Base-by-base conservation (phyloP, 2,797 vertebrate genomes). In the Martes flavigula region DNA sequence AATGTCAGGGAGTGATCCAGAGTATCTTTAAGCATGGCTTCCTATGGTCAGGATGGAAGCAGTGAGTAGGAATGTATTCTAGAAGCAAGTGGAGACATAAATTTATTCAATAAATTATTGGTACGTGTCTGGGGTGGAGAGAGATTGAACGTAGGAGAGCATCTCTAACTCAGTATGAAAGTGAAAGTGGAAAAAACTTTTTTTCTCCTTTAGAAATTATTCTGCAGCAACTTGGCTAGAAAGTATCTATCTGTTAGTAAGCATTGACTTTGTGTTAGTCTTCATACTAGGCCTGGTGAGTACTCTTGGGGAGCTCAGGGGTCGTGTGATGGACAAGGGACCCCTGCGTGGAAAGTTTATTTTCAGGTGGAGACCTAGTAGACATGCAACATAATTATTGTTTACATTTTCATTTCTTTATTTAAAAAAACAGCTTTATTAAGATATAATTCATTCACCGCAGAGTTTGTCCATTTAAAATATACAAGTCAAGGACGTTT, bases 151-250 rank as follows among this genome's bases (percentile, higher is more conserved):
- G 27, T 64, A 83, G 43, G 85, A 83, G 58, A 81, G 2, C 10
- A 86, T 90, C 46, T 75, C 62, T 94, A 43, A 84, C 43, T 86
- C 96, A 88, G 51, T 43, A 25, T 58, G 30, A 75, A 94, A 87
- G 79, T 91, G 90, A 81, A 54, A 46, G 13, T 43, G 73, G 77
- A 70, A 82, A 64, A 46, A 56, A 21, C 9, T 32, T 0, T 7
- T 58, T 23, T 60, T 5, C 18, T 18, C 40, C 25, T 21, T 25
- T 4, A 23, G 46, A 87, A 94, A 43, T n/a, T 8, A 66, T 73
- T 87, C 93, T 75, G 27, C 5, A 78, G 51, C 48, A 95, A 20
- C 48, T 82, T 81, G 86, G 2, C 43, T 73, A 9, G 82, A 35
- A 43, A 25, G 1, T 83, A 4, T 62, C 40, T 73, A 0, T 70